Conservation (phyloP, 2,888 invertebrate genomes). For the Malthinus seriepunctatus region DNA sequence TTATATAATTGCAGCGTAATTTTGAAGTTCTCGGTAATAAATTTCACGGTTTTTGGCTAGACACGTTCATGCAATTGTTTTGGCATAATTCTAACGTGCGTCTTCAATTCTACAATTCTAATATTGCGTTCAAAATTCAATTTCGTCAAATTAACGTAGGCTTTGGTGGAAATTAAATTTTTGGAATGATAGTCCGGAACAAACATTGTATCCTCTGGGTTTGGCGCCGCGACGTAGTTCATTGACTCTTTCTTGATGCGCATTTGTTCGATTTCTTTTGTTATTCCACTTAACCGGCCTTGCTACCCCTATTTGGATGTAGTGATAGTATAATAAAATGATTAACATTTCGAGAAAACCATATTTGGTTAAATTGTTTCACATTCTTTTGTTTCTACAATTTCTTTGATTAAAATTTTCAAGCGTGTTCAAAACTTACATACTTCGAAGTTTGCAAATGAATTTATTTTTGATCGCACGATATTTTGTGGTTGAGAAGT, state of each 20-base stretch:
- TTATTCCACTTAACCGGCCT: neutral
- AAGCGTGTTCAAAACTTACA: too few relatives aligned
- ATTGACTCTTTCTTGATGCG: conserved; percentile 14
- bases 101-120: neutral
- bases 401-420: too few relatives aligned
- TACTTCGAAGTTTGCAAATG: too few relatives aligned
- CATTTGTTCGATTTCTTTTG: conserved; percentile 3
- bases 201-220: conserved; percentile 12
- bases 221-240: conserved; percentile 18
- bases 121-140: neutral
- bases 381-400: too few relatives aligned
- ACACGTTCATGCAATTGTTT: neutral
- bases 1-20: neutral
- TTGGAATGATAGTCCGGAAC: conserved; percentile 3
- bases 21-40: neutral
- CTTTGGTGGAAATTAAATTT: too few relatives aligned
- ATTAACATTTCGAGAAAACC: too few relatives aligned
- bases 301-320: too few relatives aligned
- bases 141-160: too few relatives aligned
- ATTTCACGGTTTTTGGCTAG: neutral
- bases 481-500: too few relatives aligned
- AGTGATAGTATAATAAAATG: too few relatives aligned
- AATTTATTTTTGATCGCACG: too few relatives aligned
- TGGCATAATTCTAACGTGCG: neutral
- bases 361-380: too few relatives aligned